phyloP scores from a whole-genome alignment of 2,113 vertebrate genomes.

The Sinocyclocheilus grahami region DNA sequence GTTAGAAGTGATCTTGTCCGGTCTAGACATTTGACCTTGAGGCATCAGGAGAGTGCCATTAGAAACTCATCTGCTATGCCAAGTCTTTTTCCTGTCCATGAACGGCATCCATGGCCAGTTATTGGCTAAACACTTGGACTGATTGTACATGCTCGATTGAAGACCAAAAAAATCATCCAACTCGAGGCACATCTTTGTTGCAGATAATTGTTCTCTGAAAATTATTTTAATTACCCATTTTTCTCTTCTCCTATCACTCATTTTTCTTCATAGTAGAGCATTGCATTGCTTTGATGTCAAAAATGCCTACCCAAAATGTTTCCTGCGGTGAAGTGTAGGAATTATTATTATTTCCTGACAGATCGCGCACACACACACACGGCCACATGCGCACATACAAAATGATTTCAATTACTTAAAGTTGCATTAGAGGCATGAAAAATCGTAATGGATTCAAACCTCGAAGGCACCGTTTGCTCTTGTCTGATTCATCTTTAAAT shows the following conservation, averaged over 20 bases:
- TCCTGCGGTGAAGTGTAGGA: background rate
- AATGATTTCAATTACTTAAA: slow-evolving; percentile 4
- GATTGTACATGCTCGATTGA: background rate
- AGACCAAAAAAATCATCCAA: background rate
- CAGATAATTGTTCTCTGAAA: slow-evolving; percentile 9
- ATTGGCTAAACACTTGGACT: background rate
- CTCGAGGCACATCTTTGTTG: background rate
- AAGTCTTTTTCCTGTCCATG: background rate
- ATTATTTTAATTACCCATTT: slow-evolving; percentile 1
- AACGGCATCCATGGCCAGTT: background rate
- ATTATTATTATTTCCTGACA: slow-evolving; percentile 10
- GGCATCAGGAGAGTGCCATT: background rate
- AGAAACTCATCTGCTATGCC: background rate
- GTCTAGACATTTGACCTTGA: slow-evolving; percentile 21
- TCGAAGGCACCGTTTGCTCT: slow-evolving; percentile 16
- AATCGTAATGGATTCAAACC: slow-evolving; percentile 23
- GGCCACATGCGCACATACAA: background rate
- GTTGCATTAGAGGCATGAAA: slow-evolving; percentile 16
- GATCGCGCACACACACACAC: background rate
- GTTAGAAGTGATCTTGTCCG: background rate
- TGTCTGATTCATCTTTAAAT: slow-evolving; percentile 58
- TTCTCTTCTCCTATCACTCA: background rate
- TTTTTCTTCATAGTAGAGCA: background rate
- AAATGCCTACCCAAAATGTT: background rate
- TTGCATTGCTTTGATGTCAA: too few species aligned